Base-by-base conservation (phyloP, 2,888 invertebrate genomes). In the Ennomos quercinarius region DNA sequence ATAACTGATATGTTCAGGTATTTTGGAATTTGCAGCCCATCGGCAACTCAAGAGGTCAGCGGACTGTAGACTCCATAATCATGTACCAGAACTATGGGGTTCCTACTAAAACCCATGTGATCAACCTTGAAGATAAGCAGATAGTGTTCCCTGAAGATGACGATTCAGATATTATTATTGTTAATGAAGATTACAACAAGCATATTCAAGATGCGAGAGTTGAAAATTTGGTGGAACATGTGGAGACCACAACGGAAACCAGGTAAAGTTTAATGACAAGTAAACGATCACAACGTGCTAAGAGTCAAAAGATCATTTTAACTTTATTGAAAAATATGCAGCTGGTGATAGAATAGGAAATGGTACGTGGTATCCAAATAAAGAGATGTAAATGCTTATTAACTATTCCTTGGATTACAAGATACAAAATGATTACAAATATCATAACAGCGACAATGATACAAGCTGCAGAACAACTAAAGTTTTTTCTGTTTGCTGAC, bases 11-110 rank as follows among this genome's bases (percentile, higher is more conserved):
- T 89, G 91, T 93, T 88, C 94, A 97, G 97, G 94, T 94, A 86
- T 95, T 96, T 83, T 96, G 96, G 96, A 96, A 96, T 77, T 96
- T 96, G 84, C 97, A 96, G 95, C 94, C 94, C 44, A 94, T 94
- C 72, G 93, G 94, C 0, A 95, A 95, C 84, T 95, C 95, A 0
- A 93, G 95, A 61, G 96, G 95, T 40, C 96, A 96, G 82, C 93
- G 96, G 57, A 95, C 95, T 89, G 90, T 85, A 0, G 91, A 91
- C 51, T 92, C 88, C 0, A 77, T 90, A 13, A 81, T 86, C 11
- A 84, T 88, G 84, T 88, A 90, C 50, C 86, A 87, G 61, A 89
- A 91, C 71, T 89, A 88, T 40, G 89, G 86, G 6, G 72, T 80
- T 0, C 86, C 86, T 0, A 73, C 80, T 0, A 84, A 85, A 55